phyloP scores from a whole-genome alignment of 1,140 invertebrate species.

The Zaprionus nigranus region DNA sequence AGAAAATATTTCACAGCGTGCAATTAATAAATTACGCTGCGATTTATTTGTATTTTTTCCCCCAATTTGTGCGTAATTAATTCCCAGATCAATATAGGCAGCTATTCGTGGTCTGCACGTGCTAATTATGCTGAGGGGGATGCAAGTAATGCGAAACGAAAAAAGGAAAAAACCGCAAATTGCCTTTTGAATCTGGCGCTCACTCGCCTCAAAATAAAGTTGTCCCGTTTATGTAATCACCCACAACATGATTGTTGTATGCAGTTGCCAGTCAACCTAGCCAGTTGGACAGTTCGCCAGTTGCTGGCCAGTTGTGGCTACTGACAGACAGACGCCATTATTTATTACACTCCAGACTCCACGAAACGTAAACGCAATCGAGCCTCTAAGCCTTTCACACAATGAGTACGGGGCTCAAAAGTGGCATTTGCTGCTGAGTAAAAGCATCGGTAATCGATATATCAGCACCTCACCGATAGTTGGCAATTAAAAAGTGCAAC shows the following conservation, averaged over 20 bases:
- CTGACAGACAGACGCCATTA: conserved; percentile 41
- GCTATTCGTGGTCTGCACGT: conserved; percentile 4
- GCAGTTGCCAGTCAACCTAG: conserved; percentile 26
- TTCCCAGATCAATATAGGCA: neutral
- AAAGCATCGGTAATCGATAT: conserved; percentile 2
- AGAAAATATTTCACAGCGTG: conserved; percentile 47
- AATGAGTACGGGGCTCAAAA: conserved; percentile 6
- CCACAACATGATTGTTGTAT: conserved; percentile 76
- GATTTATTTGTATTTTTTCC: conserved; percentile 56
- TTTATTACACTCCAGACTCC: conserved; percentile 35
- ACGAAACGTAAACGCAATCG: conserved; percentile 25
- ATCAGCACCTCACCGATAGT: neutral
- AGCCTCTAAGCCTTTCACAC: conserved; percentile 44
- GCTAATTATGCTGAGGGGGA: conserved; percentile 19
- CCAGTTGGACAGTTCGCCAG: conserved; percentile 6
- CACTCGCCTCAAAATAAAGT: conserved; percentile 63
- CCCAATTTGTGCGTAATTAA: conserved; percentile 35
- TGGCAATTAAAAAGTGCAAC: neutral
- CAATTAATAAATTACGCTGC: conserved; percentile 72
- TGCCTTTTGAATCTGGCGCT: conserved; percentile 72
- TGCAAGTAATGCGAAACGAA: conserved; percentile 14
- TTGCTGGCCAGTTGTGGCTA: conserved; percentile 6
- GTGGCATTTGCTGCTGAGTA: conserved; percentile 35
- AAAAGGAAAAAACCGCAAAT: conserved; percentile 55
- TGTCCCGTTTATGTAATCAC: conserved; percentile 78